Evolutionary conservation across 2,113 vertebrate species (phyloP), one percentile per base, ranked within the genome.

Genomic region (Aptenodytes forsteri): DNA sequence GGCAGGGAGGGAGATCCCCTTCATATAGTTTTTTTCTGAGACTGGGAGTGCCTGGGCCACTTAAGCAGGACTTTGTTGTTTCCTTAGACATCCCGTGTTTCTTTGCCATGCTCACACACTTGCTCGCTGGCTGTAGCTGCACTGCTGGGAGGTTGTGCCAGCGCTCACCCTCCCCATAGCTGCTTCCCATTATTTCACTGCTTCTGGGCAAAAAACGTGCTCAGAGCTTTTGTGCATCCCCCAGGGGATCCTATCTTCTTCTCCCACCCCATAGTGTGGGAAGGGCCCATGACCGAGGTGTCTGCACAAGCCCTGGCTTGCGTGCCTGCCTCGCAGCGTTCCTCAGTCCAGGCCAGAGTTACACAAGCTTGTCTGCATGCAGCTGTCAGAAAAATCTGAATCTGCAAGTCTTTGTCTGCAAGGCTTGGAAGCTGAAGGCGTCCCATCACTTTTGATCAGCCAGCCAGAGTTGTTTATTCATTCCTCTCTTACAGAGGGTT

Each of bases 311-410:
- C n/a, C 47, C 55, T 71, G 47, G 29, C 83, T 82, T 75, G 69
- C 1, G 0, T 13, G 21, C 13, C 26, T 87, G 81, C n/a, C 72
- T 62, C 0, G 0, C 65, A 59, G 83, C 0, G 0, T 64, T 93
- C 52, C 50, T 91, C 0, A 0, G 36, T 59, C 46, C 65, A 47
- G 38, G 44, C 49, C 38, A 67, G 72, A 75, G 25, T 81, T 87
- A 66, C 29, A 44, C 27, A 49, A 71, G 32, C 40, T 47, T 82
- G 38, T 66, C 50, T 64, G 42, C 21, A 30, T 20, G 38, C 46
- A 87, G 76, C 64, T 93, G 67, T 54, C 0, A 0, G 88, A 84
- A 94, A 89, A 92, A 82, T 80, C 46, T 80, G 49, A 88, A 83
- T 77, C 56, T 65, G 58, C 86, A 86, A 95, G 67, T 7, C 36